Percentiles rank a stretch among this genome's conserved stretches.
Conservation (phyloP, 2,797 vertebrate species). For the Sphenopsis melanotis region DNA sequence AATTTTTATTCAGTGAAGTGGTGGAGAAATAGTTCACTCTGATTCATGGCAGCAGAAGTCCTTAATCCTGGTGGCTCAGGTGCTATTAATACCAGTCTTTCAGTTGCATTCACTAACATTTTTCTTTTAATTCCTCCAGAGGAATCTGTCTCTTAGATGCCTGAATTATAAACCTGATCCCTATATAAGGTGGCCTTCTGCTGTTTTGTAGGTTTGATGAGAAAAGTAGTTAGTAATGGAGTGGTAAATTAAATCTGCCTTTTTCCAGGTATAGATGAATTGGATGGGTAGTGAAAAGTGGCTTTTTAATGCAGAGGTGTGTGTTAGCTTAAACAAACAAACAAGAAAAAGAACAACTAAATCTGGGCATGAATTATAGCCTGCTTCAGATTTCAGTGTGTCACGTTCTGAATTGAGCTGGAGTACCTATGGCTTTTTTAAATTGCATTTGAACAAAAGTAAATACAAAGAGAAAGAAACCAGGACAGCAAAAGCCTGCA, state of each 20-base stretch:
- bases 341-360: conserved; percentile 55
- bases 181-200: not conserved
- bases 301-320: conserved; percentile 36
- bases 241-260: conserved; percentile 19
- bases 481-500: conserved; percentile 69
- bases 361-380: conserved; percentile 55
- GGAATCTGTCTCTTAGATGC: not conserved
- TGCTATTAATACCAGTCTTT: conserved; percentile 11
- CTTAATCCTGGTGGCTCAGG: not conserved
- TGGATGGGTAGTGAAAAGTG: conserved; percentile 27
- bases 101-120: conserved; percentile 23
- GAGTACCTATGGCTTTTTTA: conserved; percentile 54
- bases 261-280: conserved; percentile 46
- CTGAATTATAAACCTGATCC: not conserved
- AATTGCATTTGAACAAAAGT: conserved; percentile 64
- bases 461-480: conserved; percentile 71
- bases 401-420: conserved; percentile 45
- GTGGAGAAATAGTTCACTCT: not conserved
- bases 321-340: conserved; percentile 68
- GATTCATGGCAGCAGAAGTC: not conserved
- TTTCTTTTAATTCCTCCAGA: conserved; percentile 21
- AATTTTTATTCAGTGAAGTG: not conserved
- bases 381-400: conserved; percentile 49
- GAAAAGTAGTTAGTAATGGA: conserved; percentile 17
- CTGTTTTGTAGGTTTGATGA: not conserved